A percentile compares a stretch with the other conserved stretches of the same genome.
Evolutionary conservation across 2,797 vertebrate genomes (phyloP).

Genomic region (Clarias pachynema): DNA sequence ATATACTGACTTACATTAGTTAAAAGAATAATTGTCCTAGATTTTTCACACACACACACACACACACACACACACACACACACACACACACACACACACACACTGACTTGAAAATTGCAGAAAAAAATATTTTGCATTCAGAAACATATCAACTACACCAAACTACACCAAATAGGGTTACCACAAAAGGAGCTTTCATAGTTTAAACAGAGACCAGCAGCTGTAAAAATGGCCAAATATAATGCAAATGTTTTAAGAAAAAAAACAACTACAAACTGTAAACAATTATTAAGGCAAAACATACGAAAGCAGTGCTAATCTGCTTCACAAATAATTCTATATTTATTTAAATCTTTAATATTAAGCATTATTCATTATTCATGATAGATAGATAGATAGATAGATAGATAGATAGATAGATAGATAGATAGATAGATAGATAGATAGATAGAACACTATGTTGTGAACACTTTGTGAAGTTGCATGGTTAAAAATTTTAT

Average conservation of each 20-base stretch:
- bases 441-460: too few species aligned
- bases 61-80: not conserved
- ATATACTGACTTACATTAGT: conserved; percentile 63
- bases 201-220: not conserved
- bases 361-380: not conserved
- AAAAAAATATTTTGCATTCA: not conserved
- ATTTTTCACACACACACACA: not conserved
- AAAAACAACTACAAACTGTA: not conserved
- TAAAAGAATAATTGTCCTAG: conserved; percentile 57
- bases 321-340: not conserved
- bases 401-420: too few species aligned
- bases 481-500: too few species aligned
- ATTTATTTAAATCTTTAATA: not conserved
- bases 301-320: not conserved
- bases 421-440: too few species aligned
- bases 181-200: not conserved
- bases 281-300: not conserved
- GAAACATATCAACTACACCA: not conserved
- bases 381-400: too few species aligned
- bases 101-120: not conserved
- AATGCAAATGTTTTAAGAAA: not conserved
- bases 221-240: not conserved
- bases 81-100: not conserved
- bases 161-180: not conserved
- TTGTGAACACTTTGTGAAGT: too few species aligned